Evolutionary conservation across 1,140 invertebrate species (phyloP), one percentile per base, ranked within the genome.

Genomic region (Delia radicum): DNA sequence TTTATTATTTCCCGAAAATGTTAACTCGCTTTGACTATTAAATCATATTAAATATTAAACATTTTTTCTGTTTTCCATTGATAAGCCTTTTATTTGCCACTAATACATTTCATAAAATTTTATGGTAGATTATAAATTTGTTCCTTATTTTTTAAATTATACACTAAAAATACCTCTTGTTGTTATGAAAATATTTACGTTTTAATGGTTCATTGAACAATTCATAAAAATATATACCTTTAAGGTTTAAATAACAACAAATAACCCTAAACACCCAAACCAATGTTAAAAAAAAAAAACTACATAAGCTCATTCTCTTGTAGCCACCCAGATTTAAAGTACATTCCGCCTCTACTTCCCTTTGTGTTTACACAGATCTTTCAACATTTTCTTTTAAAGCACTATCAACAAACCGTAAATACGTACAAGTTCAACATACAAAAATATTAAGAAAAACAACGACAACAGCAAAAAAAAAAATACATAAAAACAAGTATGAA

Each of bases 171-270:
- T 55, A 55, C 21, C 12, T 37, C 1, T 55, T 55, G 48, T 21
- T 55, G 48, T 55, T 55, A 21, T 55, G 18, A 55, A 55, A 55
- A 55, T 55, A 55, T 55, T 55, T 55, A 55, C 24, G 48, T 55
- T 55, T 55, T 55, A 55, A 55, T 55, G 48, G 48, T 55, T 55
- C 48, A 55, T 55, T 55, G 48, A 55, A 55, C 48, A 55, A 55
- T 55, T 55, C 48, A 55, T 55, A 55, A 55, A 55, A n/a, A 55
- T 55, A 55, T n/a, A n/a, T n/a, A n/a, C n/a, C 48, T 18, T 55
- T 55, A 21, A 55, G 24, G 48, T n/a, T 55, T 55, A 55, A 55
- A 55, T 55, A 55, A 55, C 48, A 55, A 55, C 48, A 55, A 55
- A 55, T 55, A 55, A 55, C 48, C 48, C 48, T 55, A 21, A 55